Base-by-base conservation (phyloP, 2,797 vertebrate genomes). In the Semotilus atromaculatus region DNA sequence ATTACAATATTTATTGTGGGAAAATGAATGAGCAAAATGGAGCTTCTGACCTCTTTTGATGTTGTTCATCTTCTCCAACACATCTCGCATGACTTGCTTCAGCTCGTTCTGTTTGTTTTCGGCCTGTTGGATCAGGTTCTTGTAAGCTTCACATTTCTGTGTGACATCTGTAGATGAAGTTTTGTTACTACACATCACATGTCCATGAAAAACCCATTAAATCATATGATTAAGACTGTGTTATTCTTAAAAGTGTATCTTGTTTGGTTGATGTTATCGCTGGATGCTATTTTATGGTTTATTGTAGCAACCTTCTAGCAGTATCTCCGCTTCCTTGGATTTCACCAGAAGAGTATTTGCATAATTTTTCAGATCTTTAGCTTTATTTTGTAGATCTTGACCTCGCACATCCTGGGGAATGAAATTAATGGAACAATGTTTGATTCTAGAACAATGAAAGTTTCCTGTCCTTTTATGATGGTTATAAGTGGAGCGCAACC, bases 31-130 rank as follows among this genome's bases (percentile, higher is more conserved):
- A 13, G 16, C 29, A 48, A 62, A 62, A 38, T 4, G 0, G 26
- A 21, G 10, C 5, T 48, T 36, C 70, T 86, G 8, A 97, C 97
- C 96, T 96, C 93, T 92, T 81, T 90, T 93, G 87, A 97, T 95
- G 36, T 91, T 83, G 0, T 71, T 91, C 36, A 97, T 92, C n/a
- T 93, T 84, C 19, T 91, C 84, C 0, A 73, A 83, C 64, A 93
- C 48, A 23, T 88, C 60, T 7, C 92, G 88, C 29, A 96, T 80
- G 66, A 93, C 90, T 38, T 31, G 80, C 26, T 89, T 89, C 84
- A 97, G 80, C 0, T 74, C 26, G 29, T 91, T 91, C 36, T 88
- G 92, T 93, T 96, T 96, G 21, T 88, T 82, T 13, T 90, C 90
- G n/a, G 93, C 81, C 0, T 84, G 82, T 14, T 73, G 90, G 75